Conservation (phyloP, 2,797 vertebrate species). For the Borostomias antarcticus region DNA sequence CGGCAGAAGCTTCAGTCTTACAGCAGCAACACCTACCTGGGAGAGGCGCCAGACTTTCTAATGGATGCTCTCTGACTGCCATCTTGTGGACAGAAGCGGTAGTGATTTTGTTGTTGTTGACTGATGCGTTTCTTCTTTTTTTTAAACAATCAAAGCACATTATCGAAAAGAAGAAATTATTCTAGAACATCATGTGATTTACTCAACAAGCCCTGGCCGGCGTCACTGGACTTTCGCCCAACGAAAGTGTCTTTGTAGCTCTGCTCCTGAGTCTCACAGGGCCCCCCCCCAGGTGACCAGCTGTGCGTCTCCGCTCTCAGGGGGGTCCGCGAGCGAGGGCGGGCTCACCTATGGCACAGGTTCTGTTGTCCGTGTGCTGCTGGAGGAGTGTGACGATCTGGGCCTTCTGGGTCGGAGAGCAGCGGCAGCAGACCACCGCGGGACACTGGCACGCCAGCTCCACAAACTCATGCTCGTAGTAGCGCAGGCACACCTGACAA, state of each 20-base stretch:
- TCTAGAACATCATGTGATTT: too few species aligned
- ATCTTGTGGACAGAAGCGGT: conserved; percentile 54
- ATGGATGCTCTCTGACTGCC: conserved; percentile 43
- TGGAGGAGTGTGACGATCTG: conserved; percentile 90
- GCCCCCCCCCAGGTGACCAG: too few species aligned
- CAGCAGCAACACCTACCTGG: background rate
- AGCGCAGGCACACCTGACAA: conserved; percentile 88
- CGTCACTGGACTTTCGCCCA: too few species aligned
- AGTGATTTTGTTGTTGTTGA: background rate
- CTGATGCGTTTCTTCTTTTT: too few species aligned
- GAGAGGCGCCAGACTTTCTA: too few species aligned
- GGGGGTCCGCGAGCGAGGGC: background rate
- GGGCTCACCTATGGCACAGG: conserved; percentile 90
- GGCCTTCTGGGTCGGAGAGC: conserved; percentile 96
- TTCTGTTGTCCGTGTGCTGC: conserved; percentile 89
- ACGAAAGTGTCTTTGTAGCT: too few species aligned
- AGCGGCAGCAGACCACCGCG: conserved; percentile 95
- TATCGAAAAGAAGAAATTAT: too few species aligned
- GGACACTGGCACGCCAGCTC: conserved; percentile 97
- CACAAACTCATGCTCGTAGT: conserved; percentile 96
- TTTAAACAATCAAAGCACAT: too few species aligned
- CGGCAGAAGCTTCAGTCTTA: background rate
- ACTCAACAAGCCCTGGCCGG: too few species aligned
- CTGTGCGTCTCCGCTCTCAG: too few species aligned
- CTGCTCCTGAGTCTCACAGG: too few species aligned